Conservation (phyloP, 2,888 invertebrate genomes). For the Pteria penguin region DNA sequence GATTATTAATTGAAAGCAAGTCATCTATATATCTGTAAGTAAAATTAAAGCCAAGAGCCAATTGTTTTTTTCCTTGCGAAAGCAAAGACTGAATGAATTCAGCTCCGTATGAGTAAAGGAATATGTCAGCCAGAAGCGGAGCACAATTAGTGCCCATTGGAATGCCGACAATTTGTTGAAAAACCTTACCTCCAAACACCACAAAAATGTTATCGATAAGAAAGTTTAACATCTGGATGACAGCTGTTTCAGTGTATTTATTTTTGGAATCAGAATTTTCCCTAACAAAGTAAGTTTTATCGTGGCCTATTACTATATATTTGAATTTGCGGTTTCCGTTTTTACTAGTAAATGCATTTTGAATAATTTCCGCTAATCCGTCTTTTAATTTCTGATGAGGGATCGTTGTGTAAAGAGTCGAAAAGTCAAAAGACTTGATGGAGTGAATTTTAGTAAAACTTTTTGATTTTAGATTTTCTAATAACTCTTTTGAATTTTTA, state of each 20-base stretch:
- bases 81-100: too few relatives aligned
- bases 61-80: too few relatives aligned
- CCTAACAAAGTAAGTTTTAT: not conserved
- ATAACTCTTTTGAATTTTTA: not conserved
- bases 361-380: not conserved
- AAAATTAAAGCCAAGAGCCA: too few relatives aligned
- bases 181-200: not conserved
- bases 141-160: too few relatives aligned
- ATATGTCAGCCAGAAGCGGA: too few relatives aligned
- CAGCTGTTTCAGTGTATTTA: not conserved
- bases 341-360: not conserved
- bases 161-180: too few relatives aligned
- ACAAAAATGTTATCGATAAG: not conserved
- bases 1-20: too few relatives aligned
- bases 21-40: too few relatives aligned
- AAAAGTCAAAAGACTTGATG: not conserved
- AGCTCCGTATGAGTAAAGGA: too few relatives aligned
- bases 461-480: not conserved
- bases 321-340: not conserved
- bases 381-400: not conserved
- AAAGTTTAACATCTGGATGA: not conserved
- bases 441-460: not conserved
- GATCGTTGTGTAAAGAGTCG: not conserved
- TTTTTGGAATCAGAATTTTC: not conserved
- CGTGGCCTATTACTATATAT: not conserved